Conservation (phyloP, 2,113 vertebrate genomes). For the Pelobates fuscus region DNA sequence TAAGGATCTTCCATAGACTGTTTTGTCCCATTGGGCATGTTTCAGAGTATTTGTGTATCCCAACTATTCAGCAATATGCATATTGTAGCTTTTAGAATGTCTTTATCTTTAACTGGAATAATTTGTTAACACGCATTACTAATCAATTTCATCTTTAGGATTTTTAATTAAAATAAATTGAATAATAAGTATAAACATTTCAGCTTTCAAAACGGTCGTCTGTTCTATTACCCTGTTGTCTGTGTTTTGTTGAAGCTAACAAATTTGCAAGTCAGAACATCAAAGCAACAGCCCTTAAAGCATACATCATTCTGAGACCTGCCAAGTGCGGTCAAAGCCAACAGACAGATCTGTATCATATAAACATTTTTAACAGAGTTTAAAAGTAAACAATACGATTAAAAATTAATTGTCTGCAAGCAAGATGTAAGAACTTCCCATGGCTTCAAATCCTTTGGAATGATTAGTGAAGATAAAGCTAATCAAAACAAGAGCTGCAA, state of each 20-base stretch:
- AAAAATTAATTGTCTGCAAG: neutral
- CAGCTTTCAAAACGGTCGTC: neutral
- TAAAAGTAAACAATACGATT: constrained; percentile 17
- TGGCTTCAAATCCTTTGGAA: constrained; percentile 1
- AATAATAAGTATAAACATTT: neutral
- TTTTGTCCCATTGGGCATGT: too few species aligned
- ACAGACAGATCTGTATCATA: constrained; percentile 18
- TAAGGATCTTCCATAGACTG: too few species aligned
- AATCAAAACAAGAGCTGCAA: neutral
- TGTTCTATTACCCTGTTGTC: neutral
- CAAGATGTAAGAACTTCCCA: neutral
- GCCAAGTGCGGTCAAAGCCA: constrained; percentile 11
- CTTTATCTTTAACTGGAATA: neutral
- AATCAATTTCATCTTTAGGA: neutral
- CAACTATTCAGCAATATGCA: too few species aligned
- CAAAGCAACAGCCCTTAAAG: constrained; percentile 1
- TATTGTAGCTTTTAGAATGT: too few species aligned
- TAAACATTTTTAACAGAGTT: neutral
- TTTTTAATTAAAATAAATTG: neutral
- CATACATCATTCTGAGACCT: constrained; percentile 4
- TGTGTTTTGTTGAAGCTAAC: neutral
- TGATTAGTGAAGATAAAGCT: neutral
- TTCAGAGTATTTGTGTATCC: too few species aligned
- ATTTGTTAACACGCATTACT: neutral
- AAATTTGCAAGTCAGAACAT: neutral